Base-by-base conservation (phyloP, 2,797 vertebrate species). In the Pangasius macronema region DNA sequence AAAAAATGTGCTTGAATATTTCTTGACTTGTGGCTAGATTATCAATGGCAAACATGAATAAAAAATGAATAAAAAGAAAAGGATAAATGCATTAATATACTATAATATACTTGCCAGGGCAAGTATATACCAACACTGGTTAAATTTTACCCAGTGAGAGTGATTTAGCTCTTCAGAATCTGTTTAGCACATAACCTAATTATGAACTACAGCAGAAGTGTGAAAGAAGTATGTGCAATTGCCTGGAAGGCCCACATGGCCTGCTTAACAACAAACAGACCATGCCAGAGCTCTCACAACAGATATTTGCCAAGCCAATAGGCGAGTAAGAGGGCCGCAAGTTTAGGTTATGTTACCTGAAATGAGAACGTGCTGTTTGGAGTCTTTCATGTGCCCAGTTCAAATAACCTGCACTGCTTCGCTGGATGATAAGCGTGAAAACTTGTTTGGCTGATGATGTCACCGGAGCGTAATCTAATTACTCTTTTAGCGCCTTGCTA, bases 181-280 rank as follows among this genome's bases (percentile, higher is more conserved):
- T 68, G 88, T 90, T 83, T 90, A 89, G 86, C 88, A 87, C 92
- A 90, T 93, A 94, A 94, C 92, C 93, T 93, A 92, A 94, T 95
- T 94, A 95, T 86, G 90, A 93, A 91, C 92, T 94, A 92, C 94
- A 92, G 93, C 91, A 93, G 91, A 95, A 94, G 95, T 95, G 95
- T 95, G 94, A 96, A 94, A 94, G 94, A 95, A 94, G 94, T 93
- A 92, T 93, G 93, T 91, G 83, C 93, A 94, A 92, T 89, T 83
- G 93, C 94, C 94, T 93, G 90, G 82, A 93, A 95, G 94, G 90
- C 85, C 89, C 88, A 91, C 92, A 93, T 90, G 92, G 93, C 91
- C 91, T 84, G 93, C 92, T 94, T 96, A 96, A 96, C 93, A 91
- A 95, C 94, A 95, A 96, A 93, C 96, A 96, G 95, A 95, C 96